A percentile compares a stretch with the other conserved stretches of the same genome.
phyloP scores from a whole-genome alignment of 2,113 vertebrate genomes.

The Aspidoscelis tigris region DNA sequence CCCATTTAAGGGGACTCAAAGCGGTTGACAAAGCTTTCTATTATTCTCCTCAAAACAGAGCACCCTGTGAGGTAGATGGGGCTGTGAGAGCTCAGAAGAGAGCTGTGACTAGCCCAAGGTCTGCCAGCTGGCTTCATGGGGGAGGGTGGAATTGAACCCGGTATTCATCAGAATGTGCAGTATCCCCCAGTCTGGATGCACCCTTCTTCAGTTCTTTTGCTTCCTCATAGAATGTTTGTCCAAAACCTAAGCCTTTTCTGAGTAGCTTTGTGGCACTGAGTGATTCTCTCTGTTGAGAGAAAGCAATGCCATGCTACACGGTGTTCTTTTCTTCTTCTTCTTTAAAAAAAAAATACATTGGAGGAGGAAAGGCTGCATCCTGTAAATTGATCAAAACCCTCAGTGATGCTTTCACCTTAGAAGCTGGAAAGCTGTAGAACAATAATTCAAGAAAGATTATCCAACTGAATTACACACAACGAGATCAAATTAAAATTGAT shows the following conservation, averaged over 20 bases:
- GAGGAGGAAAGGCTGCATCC: not conserved
- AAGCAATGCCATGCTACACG: not conserved
- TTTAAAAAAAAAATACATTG: not conserved
- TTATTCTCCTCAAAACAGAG: too few relatives aligned
- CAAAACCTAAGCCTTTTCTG: not conserved
- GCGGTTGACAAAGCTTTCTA: too few relatives aligned
- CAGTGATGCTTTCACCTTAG: constrained; percentile 18
- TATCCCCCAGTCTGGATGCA: too few relatives aligned
- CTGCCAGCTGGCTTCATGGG: too few relatives aligned
- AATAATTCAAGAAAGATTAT: constrained; percentile 21
- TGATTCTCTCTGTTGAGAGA: not conserved
- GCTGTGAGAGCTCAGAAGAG: too few relatives aligned
- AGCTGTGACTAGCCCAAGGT: too few relatives aligned
- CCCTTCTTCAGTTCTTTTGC: not conserved
- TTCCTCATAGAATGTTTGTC: not conserved
- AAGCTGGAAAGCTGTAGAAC: constrained; percentile 30
- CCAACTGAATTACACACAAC: not conserved
- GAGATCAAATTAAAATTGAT: constrained; percentile 24
- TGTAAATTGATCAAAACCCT: constrained; percentile 30
- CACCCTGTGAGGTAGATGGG: too few relatives aligned
- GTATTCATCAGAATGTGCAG: too few relatives aligned
- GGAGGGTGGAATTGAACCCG: too few relatives aligned
- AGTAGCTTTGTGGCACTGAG: not conserved
- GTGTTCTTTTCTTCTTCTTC: not conserved
- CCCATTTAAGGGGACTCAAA: too few relatives aligned